Percentiles rank a stretch among this genome's conserved stretches.
These are phyloP conservation scores for Pseudobourletiella spinata DNA, from an alignment of 1,140 invertebrate genomes.

Conservation along the genomic window DNA sequence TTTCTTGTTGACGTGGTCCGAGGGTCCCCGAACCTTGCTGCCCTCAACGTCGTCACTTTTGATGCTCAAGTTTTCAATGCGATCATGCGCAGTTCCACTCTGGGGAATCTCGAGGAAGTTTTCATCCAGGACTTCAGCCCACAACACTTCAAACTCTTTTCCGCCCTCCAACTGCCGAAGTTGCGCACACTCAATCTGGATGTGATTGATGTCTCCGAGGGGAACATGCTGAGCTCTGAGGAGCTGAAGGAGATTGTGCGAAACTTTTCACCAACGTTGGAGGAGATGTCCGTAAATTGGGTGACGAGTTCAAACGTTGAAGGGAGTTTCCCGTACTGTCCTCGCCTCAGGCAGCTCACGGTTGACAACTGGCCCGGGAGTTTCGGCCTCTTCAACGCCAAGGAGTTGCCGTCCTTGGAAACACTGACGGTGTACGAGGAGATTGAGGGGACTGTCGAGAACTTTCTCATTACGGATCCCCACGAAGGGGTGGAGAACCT, in stretches of 20 bases:
- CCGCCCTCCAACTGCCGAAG: neutral
- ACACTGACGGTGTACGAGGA: neutral
- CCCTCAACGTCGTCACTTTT: neutral
- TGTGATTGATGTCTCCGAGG: neutral
- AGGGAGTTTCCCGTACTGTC: neutral
- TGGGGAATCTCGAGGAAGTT: neutral
- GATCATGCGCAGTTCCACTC: neutral
- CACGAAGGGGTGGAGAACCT: neutral
- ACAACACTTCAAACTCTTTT: neutral
- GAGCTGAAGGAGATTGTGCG: neutral
- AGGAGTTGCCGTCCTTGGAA: neutral
- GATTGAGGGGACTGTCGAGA: neutral
- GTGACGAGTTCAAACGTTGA: neutral
- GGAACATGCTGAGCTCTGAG: neutral
- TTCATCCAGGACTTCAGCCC: neutral
- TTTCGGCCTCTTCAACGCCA: neutral
- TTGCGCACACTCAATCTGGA: neutral
- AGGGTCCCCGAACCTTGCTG: neutral
- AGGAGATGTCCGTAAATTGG: neutral
- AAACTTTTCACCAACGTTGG: neutral
- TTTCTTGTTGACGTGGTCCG: neutral
- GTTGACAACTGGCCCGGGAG: neutral
- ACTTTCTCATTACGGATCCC: neutral
- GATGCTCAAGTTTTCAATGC: neutral
- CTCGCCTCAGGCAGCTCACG: neutral